Conservation (phyloP, 2,888 invertebrate genomes). For the Plebejus argus region DNA sequence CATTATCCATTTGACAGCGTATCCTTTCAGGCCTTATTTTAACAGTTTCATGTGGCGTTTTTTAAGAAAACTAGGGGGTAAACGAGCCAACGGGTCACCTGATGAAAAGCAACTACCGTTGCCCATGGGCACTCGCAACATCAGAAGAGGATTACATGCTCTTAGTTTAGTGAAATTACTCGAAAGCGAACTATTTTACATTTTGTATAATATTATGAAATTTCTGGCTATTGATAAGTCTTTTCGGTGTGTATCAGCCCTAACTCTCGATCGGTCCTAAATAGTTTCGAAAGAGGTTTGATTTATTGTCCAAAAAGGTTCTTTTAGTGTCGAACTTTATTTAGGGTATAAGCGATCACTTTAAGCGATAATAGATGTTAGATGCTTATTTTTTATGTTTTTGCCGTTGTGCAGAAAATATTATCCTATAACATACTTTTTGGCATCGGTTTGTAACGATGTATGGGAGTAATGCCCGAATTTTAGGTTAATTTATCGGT, state of each 20-base stretch:
- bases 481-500: no score
- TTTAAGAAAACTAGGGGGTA: no score
- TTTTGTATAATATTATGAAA: neutral
- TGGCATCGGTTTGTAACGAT: neutral
- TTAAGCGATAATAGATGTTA: neutral
- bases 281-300: conserved; percentile 10
- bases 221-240: neutral
- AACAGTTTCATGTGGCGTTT: no score
- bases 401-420: neutral
- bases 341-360: neutral
- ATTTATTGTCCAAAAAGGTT: neutral
- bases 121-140: no score
- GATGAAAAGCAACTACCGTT: no score
- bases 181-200: no score
- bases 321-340: conserved; percentile 1
- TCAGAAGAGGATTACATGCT: no score
- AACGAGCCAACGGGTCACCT: no score
- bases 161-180: no score
- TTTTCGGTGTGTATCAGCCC: neutral
- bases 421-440: neutral
- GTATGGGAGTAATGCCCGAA: no score
- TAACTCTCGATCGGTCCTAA: neutral
- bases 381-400: neutral
- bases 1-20: neutral
- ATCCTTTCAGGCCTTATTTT: neutral